Base-by-base conservation (phyloP, 2,888 invertebrate species). In the Drosophila borborema region DNA sequence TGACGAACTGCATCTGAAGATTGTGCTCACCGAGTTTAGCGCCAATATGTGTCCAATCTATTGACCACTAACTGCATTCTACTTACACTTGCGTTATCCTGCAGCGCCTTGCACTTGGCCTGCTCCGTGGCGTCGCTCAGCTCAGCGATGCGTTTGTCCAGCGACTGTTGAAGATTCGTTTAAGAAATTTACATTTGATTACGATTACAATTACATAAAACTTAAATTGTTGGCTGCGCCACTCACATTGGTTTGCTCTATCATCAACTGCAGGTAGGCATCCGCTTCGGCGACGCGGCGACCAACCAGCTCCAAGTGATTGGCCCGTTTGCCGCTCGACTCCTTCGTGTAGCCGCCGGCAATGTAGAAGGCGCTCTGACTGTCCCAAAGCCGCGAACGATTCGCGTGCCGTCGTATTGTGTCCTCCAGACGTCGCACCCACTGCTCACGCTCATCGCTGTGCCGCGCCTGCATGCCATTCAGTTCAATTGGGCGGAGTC, bases 381-480 rank as follows among this genome's bases (percentile, higher is more conserved):
- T 91, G 74, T 93, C 92, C 92, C 92, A 92, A 61, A 92, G 78
- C 63, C 92, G 90, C 58, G 85, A 89, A 91, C 95, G 94, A 91
- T 94, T 95, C 59, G 95, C 96, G 94, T 98, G 98, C 77, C 97
- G 94, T 63, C 96, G 94, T 92, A 99, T 99, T 43, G 98, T 98
- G 92, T 98, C 98, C 93, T 99, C 99, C 73, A 99, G 94, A 48
- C 98, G 97, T 46, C 97, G 95, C 66, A 99, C 97, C 99, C 99
- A 99, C 82, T 96, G 96, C 92, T 99, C 99, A 60, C 99, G 95
- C 92, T 99, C 99, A 63, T 97, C 97, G 16, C 97, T 96, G 93
- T 99, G 98, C 82, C 98, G 95, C 23, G 99, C 99, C 95, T 99
- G 96, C 64, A 82, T 38, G 60, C 53, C 43, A 51, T 40, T 53